phyloP scores from a whole-genome alignment of 2,888 invertebrate species.

The Andrena dorsata region DNA sequence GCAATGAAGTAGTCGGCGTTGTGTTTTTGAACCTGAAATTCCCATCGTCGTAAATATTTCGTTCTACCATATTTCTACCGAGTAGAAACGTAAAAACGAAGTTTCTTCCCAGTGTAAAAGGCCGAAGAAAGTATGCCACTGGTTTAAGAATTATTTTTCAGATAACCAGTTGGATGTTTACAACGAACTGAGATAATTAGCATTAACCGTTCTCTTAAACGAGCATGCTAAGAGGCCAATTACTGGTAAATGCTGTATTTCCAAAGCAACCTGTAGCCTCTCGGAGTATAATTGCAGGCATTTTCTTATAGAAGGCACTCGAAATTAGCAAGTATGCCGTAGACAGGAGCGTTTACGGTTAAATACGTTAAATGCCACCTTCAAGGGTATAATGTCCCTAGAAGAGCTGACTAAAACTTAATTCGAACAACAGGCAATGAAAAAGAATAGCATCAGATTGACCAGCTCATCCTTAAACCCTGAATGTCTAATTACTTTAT shows the following conservation, averaged over 20 bases:
- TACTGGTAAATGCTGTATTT: slow-evolving; percentile 42
- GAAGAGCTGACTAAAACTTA: background rate
- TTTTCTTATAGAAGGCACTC: slow-evolving; percentile 31
- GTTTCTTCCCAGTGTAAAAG: background rate
- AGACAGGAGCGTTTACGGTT: background rate
- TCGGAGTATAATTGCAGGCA: slow-evolving; percentile 20
- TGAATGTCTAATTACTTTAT: background rate
- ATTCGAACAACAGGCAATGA: background rate
- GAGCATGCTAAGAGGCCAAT: slow-evolving; percentile 51
- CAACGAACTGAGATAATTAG: slow-evolving; percentile 46
- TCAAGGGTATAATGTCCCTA: background rate
- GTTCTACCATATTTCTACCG: background rate
- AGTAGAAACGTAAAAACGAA: background rate
- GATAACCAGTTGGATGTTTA: slow-evolving; percentile 32
- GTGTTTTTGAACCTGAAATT: background rate
- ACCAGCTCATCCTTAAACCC: background rate
- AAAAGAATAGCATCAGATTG: background rate
- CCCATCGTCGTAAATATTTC: background rate
- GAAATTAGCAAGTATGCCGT: slow-evolving; percentile 19
- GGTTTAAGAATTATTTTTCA: slow-evolving; percentile 24
- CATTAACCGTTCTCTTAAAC: slow-evolving; percentile 49
- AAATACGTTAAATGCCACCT: background rate
- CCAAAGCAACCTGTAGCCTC: slow-evolving; percentile 39
- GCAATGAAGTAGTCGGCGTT: background rate
- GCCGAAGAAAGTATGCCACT: background rate